Base-by-base conservation (phyloP, 2,113 vertebrate genomes). In the Scolopax mira region DNA sequence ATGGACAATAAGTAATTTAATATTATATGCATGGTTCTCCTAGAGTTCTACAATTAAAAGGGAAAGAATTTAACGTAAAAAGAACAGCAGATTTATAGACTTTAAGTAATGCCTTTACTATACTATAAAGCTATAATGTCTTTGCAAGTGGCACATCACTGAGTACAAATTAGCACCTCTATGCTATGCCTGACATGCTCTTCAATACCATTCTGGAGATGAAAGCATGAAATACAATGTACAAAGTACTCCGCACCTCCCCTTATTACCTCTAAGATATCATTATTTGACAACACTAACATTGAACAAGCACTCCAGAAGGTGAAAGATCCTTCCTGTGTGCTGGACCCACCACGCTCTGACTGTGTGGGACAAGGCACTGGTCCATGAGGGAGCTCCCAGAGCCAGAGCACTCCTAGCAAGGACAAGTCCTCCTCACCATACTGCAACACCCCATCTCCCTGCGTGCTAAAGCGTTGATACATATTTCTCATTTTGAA, bases 291-390 rank as follows among this genome's bases (percentile, higher is more conserved):
- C 5, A 4, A n/a, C 25, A 5, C 10, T 5, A 21, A 39, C 42
- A 25, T 1, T 37, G 55, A 67, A 30, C 11, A 74, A 79, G 37
- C 48, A 44, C 27, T 60, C 51, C 55, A 86, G 79, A 37, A 70
- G 39, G 33, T 67, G 35, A 35, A 42, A 25, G 37, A 88, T 54
- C 81, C 52, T 25, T 8, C 14, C 73, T 25, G 9, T 11, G 27
- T 10, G n/a, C 35, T 49, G 46, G 18, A n/a, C 19, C 31, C 37
- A 37, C 24, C 7, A 4, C 9, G 13, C 27, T 51, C 77, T 54
- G 52, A 31, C 51, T 27, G 30, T 7, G 1, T 13, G 39, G 41
- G 37, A 39, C 0, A 0, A 57, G 69, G n/a, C 2, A 1, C 48
- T 44, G 39, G 18, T 33, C 75, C 35, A 15, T 9, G 21, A 33